phyloP scores from a whole-genome alignment of 1,140 invertebrate species.

The Sarcophaga peregrina region DNA sequence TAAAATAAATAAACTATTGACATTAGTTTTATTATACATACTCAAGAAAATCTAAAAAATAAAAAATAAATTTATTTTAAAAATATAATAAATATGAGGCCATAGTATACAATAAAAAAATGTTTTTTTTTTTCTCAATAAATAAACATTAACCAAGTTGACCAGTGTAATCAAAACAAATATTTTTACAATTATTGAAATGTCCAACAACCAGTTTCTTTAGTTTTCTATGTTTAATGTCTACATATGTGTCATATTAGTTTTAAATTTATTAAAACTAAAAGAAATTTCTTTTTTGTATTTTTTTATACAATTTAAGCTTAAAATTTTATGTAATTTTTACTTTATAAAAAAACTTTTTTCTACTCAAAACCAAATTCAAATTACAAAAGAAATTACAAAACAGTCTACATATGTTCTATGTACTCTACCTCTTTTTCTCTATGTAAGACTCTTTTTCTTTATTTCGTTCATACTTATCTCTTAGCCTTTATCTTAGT shows the following conservation, averaged over 20 bases:
- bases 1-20: background rate
- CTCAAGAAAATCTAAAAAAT: background rate
- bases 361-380: too few species aligned
- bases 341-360: too few species aligned
- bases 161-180: constrained; percentile 9
- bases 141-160: background rate
- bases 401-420: too few species aligned
- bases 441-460: background rate
- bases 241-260: constrained; percentile 5
- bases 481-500: background rate
- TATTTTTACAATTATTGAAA: background rate
- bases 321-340: background rate
- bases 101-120: background rate
- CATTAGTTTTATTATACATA: background rate
- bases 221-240: background rate
- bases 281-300: background rate
- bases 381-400: too few species aligned
- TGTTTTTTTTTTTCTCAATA: background rate
- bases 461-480: background rate
- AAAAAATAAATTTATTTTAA: background rate
- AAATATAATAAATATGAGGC: background rate
- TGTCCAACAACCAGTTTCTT: background rate
- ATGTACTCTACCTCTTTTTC: background rate
- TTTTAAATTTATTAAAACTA: background rate
- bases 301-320: constrained; percentile 1